These are phyloP conservation scores for Venustaconcha ellipsiformis DNA, from an alignment of 1,140 invertebrate genomes.

Conservation along the genomic window DNA sequence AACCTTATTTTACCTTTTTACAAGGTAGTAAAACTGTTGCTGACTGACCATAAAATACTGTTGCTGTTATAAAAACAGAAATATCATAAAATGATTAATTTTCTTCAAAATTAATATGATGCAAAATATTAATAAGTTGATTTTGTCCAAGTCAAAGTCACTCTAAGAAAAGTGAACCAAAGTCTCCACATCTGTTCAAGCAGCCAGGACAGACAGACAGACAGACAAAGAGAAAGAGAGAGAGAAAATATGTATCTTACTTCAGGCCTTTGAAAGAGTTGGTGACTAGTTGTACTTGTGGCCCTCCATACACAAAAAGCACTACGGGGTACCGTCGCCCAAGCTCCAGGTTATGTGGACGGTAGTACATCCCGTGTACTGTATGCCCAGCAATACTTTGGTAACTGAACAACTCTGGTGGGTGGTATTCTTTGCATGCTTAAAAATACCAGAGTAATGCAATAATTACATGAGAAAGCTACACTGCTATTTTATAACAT, in stretches of 20 bases:
- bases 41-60: too few species aligned
- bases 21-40: too few species aligned
- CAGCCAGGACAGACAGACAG: too few species aligned
- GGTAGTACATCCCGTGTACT: conserved; percentile 92
- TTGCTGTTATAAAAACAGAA: too few species aligned
- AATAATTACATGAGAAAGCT: not conserved
- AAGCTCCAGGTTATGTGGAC: conserved; percentile 82
- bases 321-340: conserved; percentile 92
- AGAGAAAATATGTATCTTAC: conserved; percentile 38
- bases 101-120: too few species aligned
- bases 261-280: conserved; percentile 90
- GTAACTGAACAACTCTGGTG: conserved; percentile 80
- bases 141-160: too few species aligned
- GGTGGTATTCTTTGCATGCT: conserved; percentile 49
- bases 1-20: too few species aligned
- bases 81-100: too few species aligned
- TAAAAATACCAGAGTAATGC: conserved; percentile 6
- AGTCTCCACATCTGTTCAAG: too few species aligned
- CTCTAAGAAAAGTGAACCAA: too few species aligned
- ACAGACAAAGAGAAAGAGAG: too few species aligned
- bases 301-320: conserved; percentile 97
- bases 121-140: too few species aligned
- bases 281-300: conserved; percentile 96
- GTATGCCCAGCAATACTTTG: conserved; percentile 75
- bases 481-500: not conserved